Evolutionary conservation across 2,797 vertebrate genomes (phyloP), one percentile per base, ranked within the genome.

Genomic region (Darevskia nairensis): DNA sequence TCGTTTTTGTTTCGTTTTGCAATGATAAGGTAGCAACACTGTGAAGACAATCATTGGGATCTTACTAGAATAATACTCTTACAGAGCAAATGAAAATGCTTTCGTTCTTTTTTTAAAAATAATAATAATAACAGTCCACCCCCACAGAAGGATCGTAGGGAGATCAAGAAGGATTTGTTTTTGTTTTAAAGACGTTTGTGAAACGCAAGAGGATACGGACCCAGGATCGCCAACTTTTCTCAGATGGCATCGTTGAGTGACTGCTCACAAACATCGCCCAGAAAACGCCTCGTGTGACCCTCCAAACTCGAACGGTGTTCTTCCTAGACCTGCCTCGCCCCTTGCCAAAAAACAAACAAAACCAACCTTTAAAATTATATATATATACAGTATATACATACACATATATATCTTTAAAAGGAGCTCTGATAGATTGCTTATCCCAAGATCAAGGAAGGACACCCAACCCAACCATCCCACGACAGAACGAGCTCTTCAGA

Each of bases 41-140:
- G 98, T 99, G 98, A 99, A 99, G 98, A 99, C 98, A 99, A 99
- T 99, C 99, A 98, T 98, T 15, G 98, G 98, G 98, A 99, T 98
- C 96, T 97, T 97, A 97, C 96, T 97, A 96, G 92, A 96, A 96
- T 94, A 96, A 91, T 90, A 87, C 86, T 87, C 86, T 17, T 44
- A 76, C 80, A 90, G 87, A 90, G 89, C 87, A 82, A 84, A 79
- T 89, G 90, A 88, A 82, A 91, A 90, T 75, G 83, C 84, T 80
- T 64, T 80, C 55, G 50, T 55, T 55, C 50, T 55, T 55, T 85
- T 85, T 74, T 71, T 6, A 74, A 80, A 44, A 10, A 79, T 89
- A 92, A 89, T 91, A 90, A 86, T 88, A 80, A 91, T 88, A 91
- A 91, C 86, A 89, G 90, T 89, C 86, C 89, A 93, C 87, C 83